phyloP scores from a whole-genome alignment of 2,113 vertebrate species.

The Rhipidura dahli region DNA sequence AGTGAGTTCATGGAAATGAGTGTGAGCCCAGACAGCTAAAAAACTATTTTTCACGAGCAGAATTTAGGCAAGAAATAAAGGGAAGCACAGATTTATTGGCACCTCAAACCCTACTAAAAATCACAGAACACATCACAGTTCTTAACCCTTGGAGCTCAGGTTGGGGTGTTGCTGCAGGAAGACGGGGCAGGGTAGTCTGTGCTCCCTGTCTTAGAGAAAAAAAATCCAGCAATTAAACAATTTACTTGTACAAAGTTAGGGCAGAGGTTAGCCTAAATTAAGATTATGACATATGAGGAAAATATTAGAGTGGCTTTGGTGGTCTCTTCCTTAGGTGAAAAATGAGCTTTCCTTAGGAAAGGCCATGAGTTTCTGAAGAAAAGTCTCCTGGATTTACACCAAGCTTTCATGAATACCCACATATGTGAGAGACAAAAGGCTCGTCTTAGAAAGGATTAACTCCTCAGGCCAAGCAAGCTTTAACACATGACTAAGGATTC shows the following conservation, averaged over 20 bases:
- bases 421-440: background rate
- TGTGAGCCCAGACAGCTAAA: background rate
- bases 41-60: background rate
- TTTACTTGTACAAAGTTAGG: background rate
- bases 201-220: background rate
- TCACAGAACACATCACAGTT: background rate
- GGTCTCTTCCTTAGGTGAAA: background rate
- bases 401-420: background rate
- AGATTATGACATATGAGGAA: background rate
- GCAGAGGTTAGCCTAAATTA: background rate
- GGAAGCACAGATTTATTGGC: background rate
- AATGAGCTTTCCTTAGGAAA: background rate
- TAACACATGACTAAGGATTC: constrained; percentile 28
- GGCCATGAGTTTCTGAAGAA: background rate
- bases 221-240: background rate
- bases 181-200: background rate
- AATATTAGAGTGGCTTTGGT: background rate
- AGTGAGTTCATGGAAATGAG: background rate
- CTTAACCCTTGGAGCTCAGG: background rate
- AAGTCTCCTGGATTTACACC: background rate
- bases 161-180: background rate
- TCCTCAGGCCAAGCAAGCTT: constrained; percentile 24
- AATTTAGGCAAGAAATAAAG: background rate
- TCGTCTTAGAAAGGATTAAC: constrained; percentile 37
- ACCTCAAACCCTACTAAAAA: background rate